Evolutionary conservation across 2,888 invertebrate species (phyloP), one percentile per base, ranked within the genome.

Genomic region (Sussaba pulchella): DNA sequence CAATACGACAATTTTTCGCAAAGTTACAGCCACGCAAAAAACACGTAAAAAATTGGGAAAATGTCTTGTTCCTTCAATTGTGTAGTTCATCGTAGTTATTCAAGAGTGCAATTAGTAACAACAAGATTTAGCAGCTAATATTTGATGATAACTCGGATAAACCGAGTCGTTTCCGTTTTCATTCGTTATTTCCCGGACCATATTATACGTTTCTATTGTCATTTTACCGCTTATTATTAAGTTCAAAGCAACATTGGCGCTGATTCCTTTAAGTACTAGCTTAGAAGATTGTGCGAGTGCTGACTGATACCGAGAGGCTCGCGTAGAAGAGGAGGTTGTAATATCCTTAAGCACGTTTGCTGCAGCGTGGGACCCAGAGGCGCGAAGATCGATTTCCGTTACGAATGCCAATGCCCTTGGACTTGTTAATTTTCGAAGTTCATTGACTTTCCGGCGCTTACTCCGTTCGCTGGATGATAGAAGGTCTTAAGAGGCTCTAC

Each of bases 381-480:
- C 64, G 43, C 64, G 43, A 64, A 47, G 64, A 47, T 45, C 8
- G 43, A 64, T 43, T 64, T 64, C 43, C 64, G 64, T 64, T 45
- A 19, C 19, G 64, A 64, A 64, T 64, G 43, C 64, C 64, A 64
- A 47, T 45, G 43, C 47, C 24, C 31, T 43, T 64, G 45, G 64
- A 64, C 45, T 24, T 43, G 43, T 43, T 45, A 43, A 64, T 64
- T 19, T 31, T 10, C 64, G 45, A 43, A 64, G 31, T 17, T 45
- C 31, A 43, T 64, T 12, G 43, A 45, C 45, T 64, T 64, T 64
- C 43, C 64, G 64, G 43, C 64, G 21, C 19, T 64, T 64, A 43
- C 43, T 64, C 64, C 64, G 43, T 64, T 64, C 45, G 64, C 64
- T 64, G 43, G 24, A 43, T 36, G 43, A 43, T 45, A 19, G 19